Evolutionary conservation across 2,113 vertebrate genomes (phyloP), one percentile per base, ranked within the genome.

Genomic region (Anser brachyrhynchus): DNA sequence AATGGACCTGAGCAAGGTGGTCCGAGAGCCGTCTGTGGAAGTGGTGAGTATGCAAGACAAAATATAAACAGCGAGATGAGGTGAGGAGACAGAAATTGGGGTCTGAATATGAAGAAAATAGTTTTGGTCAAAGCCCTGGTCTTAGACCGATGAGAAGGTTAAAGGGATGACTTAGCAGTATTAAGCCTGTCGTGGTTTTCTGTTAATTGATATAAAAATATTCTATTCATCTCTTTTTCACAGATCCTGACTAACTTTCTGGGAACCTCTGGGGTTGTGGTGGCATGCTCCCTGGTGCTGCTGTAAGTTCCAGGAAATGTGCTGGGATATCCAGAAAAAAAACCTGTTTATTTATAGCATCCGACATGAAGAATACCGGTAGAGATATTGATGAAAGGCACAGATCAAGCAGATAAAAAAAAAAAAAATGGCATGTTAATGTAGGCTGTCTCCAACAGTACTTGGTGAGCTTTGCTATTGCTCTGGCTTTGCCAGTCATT

Each of bases 211-310:
- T 25, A 15, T 21, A n/a, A 5, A 37, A 62, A 62, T 37, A 18
- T 7, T 61, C n/a, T 11, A 1, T 58, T 71, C 18, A 2, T 41
- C 23, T n/a, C 33, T 54, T 76, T 71, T 28, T 7, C 35, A 17
- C n/a, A 52, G 43, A 26, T 39, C 43, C 64, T 52, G 17, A 35
- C 11, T 17, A 43, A 31, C 23, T 76, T 23, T 31, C 25, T 7
- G 69, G 52, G 29, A 54, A 12, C 17, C 15, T 19, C 52, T 37
- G 65, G 29, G 21, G 10, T 35, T 17, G 37, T 16, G 23, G 18
- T 15, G 25, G 19, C 2, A 2, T 14, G 25, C 26, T 70, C 49
- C 57, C 20, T 1, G 1, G 5, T 13, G 19, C 3, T 11, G 22
- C 5, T 26, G 44, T 7, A 25, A 44, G 28, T 57, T 22, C n/a